phyloP scores from a whole-genome alignment of 2,113 vertebrate species.

The Syngnathus scovelli region DNA sequence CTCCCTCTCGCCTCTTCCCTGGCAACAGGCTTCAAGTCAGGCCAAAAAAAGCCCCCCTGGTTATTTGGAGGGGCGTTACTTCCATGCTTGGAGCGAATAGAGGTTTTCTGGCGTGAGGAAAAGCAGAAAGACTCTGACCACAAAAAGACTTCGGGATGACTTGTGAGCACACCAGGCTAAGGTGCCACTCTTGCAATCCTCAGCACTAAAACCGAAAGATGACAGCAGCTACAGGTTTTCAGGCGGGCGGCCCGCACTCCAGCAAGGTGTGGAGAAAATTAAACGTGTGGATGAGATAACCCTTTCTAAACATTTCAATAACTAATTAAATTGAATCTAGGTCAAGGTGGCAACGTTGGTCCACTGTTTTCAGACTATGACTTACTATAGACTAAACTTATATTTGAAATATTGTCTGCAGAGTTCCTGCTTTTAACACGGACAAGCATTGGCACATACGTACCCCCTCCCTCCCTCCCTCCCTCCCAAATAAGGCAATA shows the following conservation, averaged over 20 bases:
- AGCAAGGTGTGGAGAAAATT: slow-evolving; percentile 42
- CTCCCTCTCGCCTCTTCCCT: slow-evolving; percentile 55
- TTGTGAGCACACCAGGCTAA: slow-evolving; percentile 51
- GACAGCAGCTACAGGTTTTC: slow-evolving; percentile 35
- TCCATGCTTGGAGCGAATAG: slow-evolving; percentile 32
- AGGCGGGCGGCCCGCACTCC: slow-evolving; percentile 16
- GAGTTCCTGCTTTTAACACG: slow-evolving; percentile 44
- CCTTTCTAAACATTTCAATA: too few species aligned
- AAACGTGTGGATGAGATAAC: slow-evolving; percentile 4
- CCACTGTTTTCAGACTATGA: not conserved
- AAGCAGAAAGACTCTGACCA: slow-evolving; percentile 16
- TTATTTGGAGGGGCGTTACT: slow-evolving; percentile 43
- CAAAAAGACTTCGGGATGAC: slow-evolving; percentile 25
- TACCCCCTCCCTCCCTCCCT: not conserved
- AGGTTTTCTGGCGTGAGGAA: slow-evolving; percentile 28
- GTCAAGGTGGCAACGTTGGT: not conserved
- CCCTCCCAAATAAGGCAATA: slow-evolving; percentile 69
- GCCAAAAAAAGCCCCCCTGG: slow-evolving; percentile 70
- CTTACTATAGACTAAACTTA: too few species aligned
- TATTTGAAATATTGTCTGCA: slow-evolving; percentile 9
- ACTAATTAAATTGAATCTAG: not conserved
- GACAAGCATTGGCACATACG: slow-evolving; percentile 30
- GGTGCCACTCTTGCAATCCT: slow-evolving; percentile 46
- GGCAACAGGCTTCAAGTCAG: slow-evolving; percentile 74
- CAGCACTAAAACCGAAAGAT: slow-evolving; percentile 33